Base-by-base conservation (phyloP, 2,113 vertebrate species). In the Anthoscopus minutus region DNA sequence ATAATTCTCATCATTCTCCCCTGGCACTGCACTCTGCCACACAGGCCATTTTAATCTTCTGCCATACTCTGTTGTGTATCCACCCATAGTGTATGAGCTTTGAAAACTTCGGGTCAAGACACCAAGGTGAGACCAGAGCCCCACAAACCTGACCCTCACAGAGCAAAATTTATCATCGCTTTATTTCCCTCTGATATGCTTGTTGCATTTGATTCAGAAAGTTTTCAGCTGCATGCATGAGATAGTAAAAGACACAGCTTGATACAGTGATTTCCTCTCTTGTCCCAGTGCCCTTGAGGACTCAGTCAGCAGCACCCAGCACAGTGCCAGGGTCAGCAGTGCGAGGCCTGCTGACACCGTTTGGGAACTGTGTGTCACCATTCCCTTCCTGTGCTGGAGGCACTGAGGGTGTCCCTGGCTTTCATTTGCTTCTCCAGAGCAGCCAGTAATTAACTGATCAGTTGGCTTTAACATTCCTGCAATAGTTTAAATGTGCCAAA, bases 401-500 rank as follows among this genome's bases (percentile, higher is more conserved):
- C 67, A 60, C 51, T 0, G 1, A 77, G 67, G 24, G 25, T 18
- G 50, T 45, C 67, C 57, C 76, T 83, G 83, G 28, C 81, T 76
- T 89, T 89, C 56, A 54, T 78, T 91, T 78, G 56, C 53, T 48
- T 81, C 0, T 0, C 27, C 64, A 66, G 56, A 81, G 50, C 76
- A 88, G 88, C 50, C 45, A 27, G 38, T 86, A 88, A 93, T 81
- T 90, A 90, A 90, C 94, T 6, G 33, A 93, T 92, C 83, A 37
- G 58, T 71, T 90, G 33, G 83, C 67, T 78, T 95, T 77, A 71
- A 77, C 82, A 60, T 90, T 92, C 58, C 66, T 93, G 71, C 35
- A 89, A 58, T 88, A 87, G 71, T 65, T 92, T 45, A 61, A 56
- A 94, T 38, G 57, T 82, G 88, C 57, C 70, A 82, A 21, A 81